A percentile compares a stretch with the other conserved stretches of the same genome.
Conservation (phyloP, 2,113 vertebrate species). For the Alethe castanea region DNA sequence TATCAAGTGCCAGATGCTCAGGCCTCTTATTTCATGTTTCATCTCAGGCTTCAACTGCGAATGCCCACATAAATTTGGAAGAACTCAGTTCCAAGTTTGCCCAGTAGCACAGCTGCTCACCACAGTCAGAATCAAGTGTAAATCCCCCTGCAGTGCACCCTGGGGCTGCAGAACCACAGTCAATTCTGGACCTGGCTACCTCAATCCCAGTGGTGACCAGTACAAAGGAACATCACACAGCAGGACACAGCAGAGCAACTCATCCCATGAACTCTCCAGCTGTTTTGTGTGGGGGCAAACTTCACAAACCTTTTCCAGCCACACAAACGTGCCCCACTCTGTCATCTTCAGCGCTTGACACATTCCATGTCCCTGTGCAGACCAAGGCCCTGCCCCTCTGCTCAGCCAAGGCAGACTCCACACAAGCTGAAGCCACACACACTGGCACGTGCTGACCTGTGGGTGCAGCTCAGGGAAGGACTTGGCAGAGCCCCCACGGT, state of each 20-base stretch:
- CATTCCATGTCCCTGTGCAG: not conserved
- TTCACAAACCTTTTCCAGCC: not conserved
- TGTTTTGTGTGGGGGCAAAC: not conserved
- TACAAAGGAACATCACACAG: not conserved
- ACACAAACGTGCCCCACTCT: not conserved
- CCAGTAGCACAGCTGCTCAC: not conserved
- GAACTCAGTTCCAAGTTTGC: not conserved
- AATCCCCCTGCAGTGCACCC: not conserved
- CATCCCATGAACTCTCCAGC: not conserved
- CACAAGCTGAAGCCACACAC: not conserved
- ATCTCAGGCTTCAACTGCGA: not conserved
- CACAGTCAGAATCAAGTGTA: accelerated
- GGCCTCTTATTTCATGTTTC: not conserved
- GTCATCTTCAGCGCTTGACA: not conserved
- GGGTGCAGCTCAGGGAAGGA: not conserved
- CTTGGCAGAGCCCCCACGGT: not conserved
- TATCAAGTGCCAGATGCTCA: not conserved
- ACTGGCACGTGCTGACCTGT: not conserved
- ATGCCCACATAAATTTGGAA: not conserved
- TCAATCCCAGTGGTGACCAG: not conserved
- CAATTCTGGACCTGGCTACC: not conserved
- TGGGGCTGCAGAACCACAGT: not conserved
- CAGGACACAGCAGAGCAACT: not conserved
- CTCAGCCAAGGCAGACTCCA: constrained; percentile 5
- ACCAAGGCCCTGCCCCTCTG: not conserved